Percentiles rank a stretch among this genome's conserved stretches.
Evolutionary conservation across 2,113 vertebrate species (phyloP).

Genomic region (Scolopax mira): DNA sequence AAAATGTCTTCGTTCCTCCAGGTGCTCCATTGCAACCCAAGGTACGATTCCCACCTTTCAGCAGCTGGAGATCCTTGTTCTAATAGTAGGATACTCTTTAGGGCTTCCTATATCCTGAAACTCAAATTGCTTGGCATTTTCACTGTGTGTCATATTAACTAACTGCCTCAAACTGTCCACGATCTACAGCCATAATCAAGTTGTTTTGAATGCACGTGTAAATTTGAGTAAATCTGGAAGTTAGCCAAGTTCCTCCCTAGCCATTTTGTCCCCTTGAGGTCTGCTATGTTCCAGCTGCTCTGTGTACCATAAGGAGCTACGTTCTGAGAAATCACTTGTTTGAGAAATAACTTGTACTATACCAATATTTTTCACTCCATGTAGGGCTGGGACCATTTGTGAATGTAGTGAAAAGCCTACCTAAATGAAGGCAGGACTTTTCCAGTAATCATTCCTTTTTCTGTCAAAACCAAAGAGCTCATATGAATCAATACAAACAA

Average conservation of each 20-base stretch:
- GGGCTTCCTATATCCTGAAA: background rate
- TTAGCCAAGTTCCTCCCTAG: background rate
- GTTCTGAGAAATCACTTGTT: background rate
- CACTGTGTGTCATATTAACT: background rate
- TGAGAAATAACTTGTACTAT: background rate
- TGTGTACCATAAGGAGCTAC: background rate
- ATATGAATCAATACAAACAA: background rate
- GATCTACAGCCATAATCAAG: background rate
- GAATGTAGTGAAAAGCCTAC: background rate
- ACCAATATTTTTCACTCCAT: background rate
- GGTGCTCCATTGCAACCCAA: background rate
- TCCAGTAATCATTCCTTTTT: background rate
- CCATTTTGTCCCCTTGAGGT: background rate
- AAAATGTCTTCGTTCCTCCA: background rate
- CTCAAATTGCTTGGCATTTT: background rate
- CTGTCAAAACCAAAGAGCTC: background rate
- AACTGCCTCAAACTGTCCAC: background rate
- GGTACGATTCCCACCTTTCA: background rate
- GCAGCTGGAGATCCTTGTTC: background rate
- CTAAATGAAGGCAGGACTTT: background rate
- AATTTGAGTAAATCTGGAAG: background rate
- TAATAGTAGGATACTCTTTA: background rate
- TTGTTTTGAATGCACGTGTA: background rate
- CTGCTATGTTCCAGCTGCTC: background rate
- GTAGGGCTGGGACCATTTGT: background rate